Conservation (phyloP, 2,888 invertebrate species). For the Heliconius sara region DNA sequence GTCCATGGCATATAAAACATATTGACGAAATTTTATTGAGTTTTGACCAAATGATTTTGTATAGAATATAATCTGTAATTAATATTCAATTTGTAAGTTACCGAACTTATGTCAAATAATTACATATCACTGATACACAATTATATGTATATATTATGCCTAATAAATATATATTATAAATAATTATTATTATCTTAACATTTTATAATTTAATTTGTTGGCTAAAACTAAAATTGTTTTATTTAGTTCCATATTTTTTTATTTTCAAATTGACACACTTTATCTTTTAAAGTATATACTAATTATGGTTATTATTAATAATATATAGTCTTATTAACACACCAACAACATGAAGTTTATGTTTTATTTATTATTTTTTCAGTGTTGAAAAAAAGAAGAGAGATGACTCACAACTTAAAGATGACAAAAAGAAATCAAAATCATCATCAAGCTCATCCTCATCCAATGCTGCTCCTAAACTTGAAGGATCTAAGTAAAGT, state of each 20-base stretch:
- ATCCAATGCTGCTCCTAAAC: conserved; percentile 85
- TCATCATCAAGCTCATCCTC: conserved; percentile 78
- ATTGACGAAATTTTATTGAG: not conserved
- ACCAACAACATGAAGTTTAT: not conserved
- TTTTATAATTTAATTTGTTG: too few relatives aligned
- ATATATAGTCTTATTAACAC: not conserved
- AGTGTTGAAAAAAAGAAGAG: conserved; percentile 93
- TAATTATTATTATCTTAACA: too few relatives aligned
- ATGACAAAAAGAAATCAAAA: conserved; percentile 91
- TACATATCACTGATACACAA: not conserved
- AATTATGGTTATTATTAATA: not conserved
- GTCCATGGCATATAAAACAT: not conserved
- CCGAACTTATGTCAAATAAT: not conserved
- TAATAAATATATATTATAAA: not conserved
- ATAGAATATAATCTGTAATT: not conserved
- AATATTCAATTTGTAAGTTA: not conserved
- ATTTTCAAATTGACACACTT: not conserved
- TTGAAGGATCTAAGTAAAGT: conserved; percentile 87
- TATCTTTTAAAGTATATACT: not conserved
- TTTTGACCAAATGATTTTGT: conserved; percentile 1
- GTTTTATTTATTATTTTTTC: conserved; percentile 52
- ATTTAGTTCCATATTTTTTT: too few relatives aligned
- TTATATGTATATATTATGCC: not conserved
- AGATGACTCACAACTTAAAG: conserved; percentile 86
- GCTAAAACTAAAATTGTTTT: too few relatives aligned